Evolutionary conservation across 2,797 vertebrate species (phyloP).

Genomic region (Leuciscus waleckii): DNA sequence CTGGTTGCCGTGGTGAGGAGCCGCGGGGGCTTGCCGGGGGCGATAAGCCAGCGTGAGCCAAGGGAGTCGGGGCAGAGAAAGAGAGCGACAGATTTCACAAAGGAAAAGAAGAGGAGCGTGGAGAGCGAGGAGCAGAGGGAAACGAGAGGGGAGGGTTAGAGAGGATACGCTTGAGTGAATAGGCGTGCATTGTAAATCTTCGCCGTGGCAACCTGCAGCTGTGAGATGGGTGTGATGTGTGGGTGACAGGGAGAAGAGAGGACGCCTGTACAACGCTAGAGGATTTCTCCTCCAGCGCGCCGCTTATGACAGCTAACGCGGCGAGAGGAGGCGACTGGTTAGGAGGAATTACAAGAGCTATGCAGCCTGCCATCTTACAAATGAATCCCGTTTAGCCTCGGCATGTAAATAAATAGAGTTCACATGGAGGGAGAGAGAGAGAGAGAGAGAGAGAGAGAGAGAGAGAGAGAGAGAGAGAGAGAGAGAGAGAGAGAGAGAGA

Average conservation of each 20-base stretch:
- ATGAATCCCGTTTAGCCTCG: conserved; percentile 87
- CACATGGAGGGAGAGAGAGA: conserved; percentile 70
- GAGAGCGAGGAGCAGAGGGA: conserved; percentile 41
- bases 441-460: conserved; percentile 65
- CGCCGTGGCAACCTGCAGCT: conserved; percentile 91
- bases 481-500: no score
- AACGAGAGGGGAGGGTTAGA: conserved; percentile 62
- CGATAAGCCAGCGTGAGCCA: conserved; percentile 89
- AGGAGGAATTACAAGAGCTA: conserved; percentile 89
- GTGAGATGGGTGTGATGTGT: conserved; percentile 87
- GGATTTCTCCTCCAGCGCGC: conserved; percentile 73
- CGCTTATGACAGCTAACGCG: conserved; percentile 92
- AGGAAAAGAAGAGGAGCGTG: conserved; percentile 57
- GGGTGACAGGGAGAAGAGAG: conserved; percentile 81
- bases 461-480: conserved; percentile 68
- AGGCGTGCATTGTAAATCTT: conserved; percentile 92
- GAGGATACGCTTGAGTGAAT: conserved; percentile 88
- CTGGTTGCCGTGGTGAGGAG: conserved; percentile 64
- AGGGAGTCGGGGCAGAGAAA: conserved; percentile 50
- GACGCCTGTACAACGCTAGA: conserved; percentile 78
- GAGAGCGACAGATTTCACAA: conserved; percentile 60
- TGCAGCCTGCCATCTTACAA: conserved; percentile 85
- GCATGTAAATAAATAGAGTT: conserved; percentile 93
- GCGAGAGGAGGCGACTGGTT: conserved; percentile 84
- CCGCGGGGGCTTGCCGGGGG: conserved; percentile 83